Conservation (phyloP, 2,797 vertebrate species). For the Aldrovandia affinis region DNA sequence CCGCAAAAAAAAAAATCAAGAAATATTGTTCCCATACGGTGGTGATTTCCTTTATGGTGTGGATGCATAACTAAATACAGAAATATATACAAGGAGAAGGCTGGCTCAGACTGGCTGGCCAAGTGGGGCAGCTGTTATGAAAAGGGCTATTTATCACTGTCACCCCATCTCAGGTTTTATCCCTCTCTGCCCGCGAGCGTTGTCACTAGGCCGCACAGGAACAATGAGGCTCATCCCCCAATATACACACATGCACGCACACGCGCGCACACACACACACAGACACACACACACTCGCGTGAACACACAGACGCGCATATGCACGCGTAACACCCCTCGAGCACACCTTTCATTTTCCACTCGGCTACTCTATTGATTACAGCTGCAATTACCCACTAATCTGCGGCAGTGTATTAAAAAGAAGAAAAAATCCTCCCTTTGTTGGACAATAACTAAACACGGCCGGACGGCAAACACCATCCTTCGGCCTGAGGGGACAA, state of each 20-base stretch:
- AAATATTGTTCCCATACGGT: slow-evolving; percentile 79
- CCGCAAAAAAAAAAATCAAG: slow-evolving; percentile 66
- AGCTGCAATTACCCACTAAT: slow-evolving; percentile 84
- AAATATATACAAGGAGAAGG: slow-evolving; percentile 83
- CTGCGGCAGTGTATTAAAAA: slow-evolving; percentile 78
- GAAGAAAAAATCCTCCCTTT: slow-evolving; percentile 72
- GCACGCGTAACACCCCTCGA: slow-evolving; percentile 44
- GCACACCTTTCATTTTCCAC: slow-evolving; percentile 80
- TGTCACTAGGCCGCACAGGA: slow-evolving; percentile 78
- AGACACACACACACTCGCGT: slow-evolving; percentile 44
- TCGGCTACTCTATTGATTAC: slow-evolving; percentile 84
- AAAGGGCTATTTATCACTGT: slow-evolving; percentile 88
- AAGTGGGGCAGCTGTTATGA: slow-evolving; percentile 87
- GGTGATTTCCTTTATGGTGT: slow-evolving; percentile 79
- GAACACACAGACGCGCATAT: slow-evolving; percentile 32
- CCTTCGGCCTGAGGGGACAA: slow-evolving; percentile 75
- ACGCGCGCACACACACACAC: slow-evolving; percentile 51
- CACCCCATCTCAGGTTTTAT: slow-evolving; percentile 77
- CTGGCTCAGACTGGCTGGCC: slow-evolving; percentile 77
- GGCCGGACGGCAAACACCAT: slow-evolving; percentile 73
- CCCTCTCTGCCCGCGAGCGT: slow-evolving; percentile 78
- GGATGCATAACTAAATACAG: slow-evolving; percentile 85
- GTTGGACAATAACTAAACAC: slow-evolving; percentile 86
- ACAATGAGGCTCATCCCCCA: slow-evolving; percentile 79
- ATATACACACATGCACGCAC: slow-evolving; percentile 42